phyloP scores from a whole-genome alignment of 1,140 invertebrate genomes.

The Atopsyche davidsoni region DNA sequence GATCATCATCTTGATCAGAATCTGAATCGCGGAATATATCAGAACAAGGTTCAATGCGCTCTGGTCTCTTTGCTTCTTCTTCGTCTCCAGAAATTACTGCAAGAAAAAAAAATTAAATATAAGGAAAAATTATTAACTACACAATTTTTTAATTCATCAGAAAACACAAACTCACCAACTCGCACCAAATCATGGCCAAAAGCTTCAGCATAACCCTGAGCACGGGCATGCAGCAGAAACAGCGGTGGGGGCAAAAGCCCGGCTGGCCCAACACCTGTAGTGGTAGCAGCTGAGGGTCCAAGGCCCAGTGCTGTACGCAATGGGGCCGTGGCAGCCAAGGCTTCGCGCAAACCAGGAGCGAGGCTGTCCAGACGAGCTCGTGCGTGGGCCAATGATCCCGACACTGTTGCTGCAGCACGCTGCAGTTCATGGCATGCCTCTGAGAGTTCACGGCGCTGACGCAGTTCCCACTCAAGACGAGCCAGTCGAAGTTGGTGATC shows the following conservation, averaged over 20 bases:
- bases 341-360: slow-evolving; percentile 65
- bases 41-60: slow-evolving; percentile 55
- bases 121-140: neutral
- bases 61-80: slow-evolving; percentile 68
- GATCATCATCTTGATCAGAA: slow-evolving; percentile 41
- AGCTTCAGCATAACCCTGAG: slow-evolving; percentile 75
- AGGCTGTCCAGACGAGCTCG: slow-evolving; percentile 75
- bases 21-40: slow-evolving; percentile 47
- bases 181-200: slow-evolving; percentile 52
- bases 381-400: slow-evolving; percentile 71
- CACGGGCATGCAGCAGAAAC: slow-evolving; percentile 84
- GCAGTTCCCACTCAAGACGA: slow-evolving; percentile 85
- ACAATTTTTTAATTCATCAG: neutral
- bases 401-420: slow-evolving; percentile 68
- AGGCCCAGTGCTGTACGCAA: slow-evolving; percentile 83
- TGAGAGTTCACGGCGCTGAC: slow-evolving; percentile 79
- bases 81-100: slow-evolving; percentile 60
- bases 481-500: slow-evolving; percentile 77
- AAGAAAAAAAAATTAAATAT: slow-evolving; percentile 29
- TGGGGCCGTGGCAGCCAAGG: slow-evolving; percentile 73
- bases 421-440: slow-evolving; percentile 70
- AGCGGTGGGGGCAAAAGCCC: slow-evolving; percentile 72
- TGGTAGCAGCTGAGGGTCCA: slow-evolving; percentile 62
- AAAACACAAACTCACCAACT: slow-evolving; percentile 36
- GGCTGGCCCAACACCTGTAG: slow-evolving; percentile 49